These are phyloP conservation scores for Channa maculata DNA, from an alignment of 2,113 vertebrate genomes.

Conservation along the genomic window DNA sequence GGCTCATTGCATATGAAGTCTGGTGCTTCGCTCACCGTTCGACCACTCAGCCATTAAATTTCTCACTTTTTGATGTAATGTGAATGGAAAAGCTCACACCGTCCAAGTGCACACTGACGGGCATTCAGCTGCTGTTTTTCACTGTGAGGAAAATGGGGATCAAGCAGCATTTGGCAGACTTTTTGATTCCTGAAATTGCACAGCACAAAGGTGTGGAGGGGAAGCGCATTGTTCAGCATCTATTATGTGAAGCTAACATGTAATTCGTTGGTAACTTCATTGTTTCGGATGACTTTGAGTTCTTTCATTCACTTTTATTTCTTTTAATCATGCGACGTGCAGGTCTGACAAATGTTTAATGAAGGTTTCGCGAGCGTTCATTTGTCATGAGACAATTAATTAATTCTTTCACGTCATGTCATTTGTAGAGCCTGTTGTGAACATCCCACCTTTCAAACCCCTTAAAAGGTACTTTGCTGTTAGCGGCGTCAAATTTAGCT, in stretches of 20 bases:
- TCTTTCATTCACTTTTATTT: conserved; percentile 11
- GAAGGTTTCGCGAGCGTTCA: conserved; percentile 1
- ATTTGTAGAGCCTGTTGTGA: conserved; percentile 16
- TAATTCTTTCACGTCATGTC: background rate
- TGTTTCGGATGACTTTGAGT: conserved; percentile 32
- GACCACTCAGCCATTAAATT: conserved; percentile 16
- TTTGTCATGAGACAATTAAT: conserved; percentile 34
- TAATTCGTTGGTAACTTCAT: conserved; percentile 19
- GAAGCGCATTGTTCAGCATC: conserved; percentile 27
- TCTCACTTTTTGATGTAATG: conserved; percentile 38
- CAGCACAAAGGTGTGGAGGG: conserved; percentile 1
- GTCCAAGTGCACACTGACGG: conserved; percentile 11
- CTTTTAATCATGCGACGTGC: background rate
- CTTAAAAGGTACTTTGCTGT: conserved; percentile 19
- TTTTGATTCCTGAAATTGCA: conserved; percentile 31
- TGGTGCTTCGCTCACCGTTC: conserved; percentile 22
- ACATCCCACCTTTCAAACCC: conserved; percentile 5
- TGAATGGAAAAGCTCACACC: conserved; percentile 24
- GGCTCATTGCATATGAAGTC: conserved; percentile 16
- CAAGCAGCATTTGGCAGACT: conserved; percentile 26
- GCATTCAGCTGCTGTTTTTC: conserved; percentile 10
- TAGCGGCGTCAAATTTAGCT: conserved; percentile 7
- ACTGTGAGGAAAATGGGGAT: conserved; percentile 19
- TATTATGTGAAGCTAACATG: conserved; percentile 33
- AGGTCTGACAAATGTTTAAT: conserved; percentile 20